Evolutionary conservation across 2,797 vertebrate species (phyloP).

Genomic region (Centroberyx gerrardi): DNA sequence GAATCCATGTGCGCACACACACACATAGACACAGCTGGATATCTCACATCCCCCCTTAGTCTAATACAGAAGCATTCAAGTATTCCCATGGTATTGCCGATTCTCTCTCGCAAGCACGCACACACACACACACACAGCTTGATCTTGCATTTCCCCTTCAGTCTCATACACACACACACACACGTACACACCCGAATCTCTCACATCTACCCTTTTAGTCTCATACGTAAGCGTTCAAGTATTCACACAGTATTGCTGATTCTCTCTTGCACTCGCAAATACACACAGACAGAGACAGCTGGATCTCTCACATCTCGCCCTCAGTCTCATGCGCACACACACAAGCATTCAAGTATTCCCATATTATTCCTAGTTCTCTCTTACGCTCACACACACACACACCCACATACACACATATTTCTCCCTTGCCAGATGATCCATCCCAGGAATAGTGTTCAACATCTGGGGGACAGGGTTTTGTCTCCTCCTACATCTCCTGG

Average conservation of each 20-base stretch:
- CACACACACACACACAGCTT: conserved; percentile 23
- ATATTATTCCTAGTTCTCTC: conserved; percentile 40
- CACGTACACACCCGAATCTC: conserved; percentile 22
- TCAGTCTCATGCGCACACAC: conserved; percentile 66
- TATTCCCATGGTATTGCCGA: conserved; percentile 25
- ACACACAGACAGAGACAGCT: conserved; percentile 35
- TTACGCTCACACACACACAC: conserved; percentile 21
- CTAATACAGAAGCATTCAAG: conserved; percentile 28
- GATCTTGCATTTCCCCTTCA: conserved; percentile 13
- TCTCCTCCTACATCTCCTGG: conserved; percentile 68
- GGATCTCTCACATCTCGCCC: conserved; percentile 48
- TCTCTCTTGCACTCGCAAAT: conserved; percentile 56
- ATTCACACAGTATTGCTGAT: conserved; percentile 53
- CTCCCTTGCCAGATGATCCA: conserved; percentile 59
- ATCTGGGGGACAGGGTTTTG: conserved; percentile 69
- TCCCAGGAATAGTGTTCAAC: conserved; percentile 64
- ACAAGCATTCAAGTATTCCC: conserved; percentile 55
- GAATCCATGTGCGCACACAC: neutral
- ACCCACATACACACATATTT: conserved; percentile 16
- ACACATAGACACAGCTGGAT: conserved; percentile 1
- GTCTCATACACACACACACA: neutral
- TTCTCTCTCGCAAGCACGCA: conserved; percentile 24
- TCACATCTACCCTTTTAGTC: conserved; percentile 46
- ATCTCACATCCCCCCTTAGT: neutral
- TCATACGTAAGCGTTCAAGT: conserved; percentile 38